Evolutionary conservation across 2,797 vertebrate species (phyloP).

Genomic region (Tapera naevia): DNA sequence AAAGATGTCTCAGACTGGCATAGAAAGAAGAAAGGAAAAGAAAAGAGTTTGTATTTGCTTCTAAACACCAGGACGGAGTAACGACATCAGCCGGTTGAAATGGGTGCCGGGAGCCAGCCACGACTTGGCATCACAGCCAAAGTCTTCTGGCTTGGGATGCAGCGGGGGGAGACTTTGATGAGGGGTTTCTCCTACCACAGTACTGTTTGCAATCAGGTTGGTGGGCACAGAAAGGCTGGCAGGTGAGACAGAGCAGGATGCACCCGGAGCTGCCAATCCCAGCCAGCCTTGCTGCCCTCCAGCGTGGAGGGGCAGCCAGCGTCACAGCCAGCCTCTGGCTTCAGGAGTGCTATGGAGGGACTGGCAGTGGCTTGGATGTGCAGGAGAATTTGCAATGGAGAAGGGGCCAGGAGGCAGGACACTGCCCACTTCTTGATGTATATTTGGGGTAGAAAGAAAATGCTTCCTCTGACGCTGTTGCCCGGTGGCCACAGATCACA

Average conservation of each 20-base stretch:
- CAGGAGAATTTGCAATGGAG: not conserved
- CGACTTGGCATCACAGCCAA: rapidly evolving
- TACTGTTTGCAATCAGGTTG: not conserved
- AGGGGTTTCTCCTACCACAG: not conserved
- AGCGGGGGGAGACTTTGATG: not conserved
- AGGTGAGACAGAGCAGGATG: not conserved
- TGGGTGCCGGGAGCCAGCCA: not conserved
- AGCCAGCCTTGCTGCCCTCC: not conserved
- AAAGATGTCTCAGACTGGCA: not conserved
- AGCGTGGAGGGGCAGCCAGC: rapidly evolving
- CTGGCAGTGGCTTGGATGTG: rapidly evolving
- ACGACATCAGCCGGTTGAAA: not conserved
- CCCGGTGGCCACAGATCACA: not conserved
- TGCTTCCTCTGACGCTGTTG: not conserved
- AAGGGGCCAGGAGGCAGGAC: not conserved
- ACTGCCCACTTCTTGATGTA: not conserved
- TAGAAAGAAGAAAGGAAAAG: not conserved
- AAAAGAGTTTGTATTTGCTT: not conserved
- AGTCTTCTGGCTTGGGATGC: not conserved
- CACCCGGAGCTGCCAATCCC: rapidly evolving
- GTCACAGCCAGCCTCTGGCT: not conserved
- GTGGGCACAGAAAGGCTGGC: not conserved
- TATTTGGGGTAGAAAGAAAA: not conserved
- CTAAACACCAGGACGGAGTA: not conserved
- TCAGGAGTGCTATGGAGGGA: rapidly evolving